phyloP scores from a whole-genome alignment of 1,140 invertebrate species.

The Phthorimaea operculella region DNA sequence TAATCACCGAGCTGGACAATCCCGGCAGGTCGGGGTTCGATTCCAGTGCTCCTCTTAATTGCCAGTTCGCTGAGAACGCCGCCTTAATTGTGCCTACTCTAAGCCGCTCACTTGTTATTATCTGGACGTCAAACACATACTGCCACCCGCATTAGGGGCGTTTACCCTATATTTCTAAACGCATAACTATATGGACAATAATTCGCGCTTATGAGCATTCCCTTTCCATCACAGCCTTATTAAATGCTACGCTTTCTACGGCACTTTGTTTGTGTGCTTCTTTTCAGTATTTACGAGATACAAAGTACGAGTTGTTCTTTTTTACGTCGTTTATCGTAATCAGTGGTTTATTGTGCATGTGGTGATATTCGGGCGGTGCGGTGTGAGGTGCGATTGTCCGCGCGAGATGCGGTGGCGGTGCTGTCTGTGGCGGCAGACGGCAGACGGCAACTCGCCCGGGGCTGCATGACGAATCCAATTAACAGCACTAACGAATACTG shows the following conservation, averaged over 20 bases:
- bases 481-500: slow-evolving; percentile 53
- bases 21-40: slow-evolving; percentile 16
- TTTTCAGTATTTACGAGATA: neutral
- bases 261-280: neutral
- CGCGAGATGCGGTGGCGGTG: slow-evolving; percentile 2
- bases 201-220: slow-evolving; percentile 23
- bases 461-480: slow-evolving; percentile 60
- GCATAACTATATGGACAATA: slow-evolving; percentile 27
- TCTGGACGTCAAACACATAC: slow-evolving; percentile 32
- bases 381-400: neutral
- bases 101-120: slow-evolving; percentile 36
- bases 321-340: slow-evolving; percentile 9
- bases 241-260: neutral
- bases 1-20: slow-evolving; percentile 15
- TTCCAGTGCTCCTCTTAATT: slow-evolving; percentile 35
- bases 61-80: slow-evolving; percentile 30
- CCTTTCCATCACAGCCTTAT: neutral
- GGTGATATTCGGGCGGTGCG: neutral
- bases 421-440: neutral
- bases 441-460: slow-evolving; percentile 22
- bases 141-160: slow-evolving; percentile 27
- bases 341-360: slow-evolving; percentile 10
- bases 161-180: slow-evolving; percentile 35
- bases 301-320: neutral
- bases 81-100: slow-evolving; percentile 33